Conservation (phyloP, 2,113 vertebrate species). For the Herpailurus yagouaroundi region DNA sequence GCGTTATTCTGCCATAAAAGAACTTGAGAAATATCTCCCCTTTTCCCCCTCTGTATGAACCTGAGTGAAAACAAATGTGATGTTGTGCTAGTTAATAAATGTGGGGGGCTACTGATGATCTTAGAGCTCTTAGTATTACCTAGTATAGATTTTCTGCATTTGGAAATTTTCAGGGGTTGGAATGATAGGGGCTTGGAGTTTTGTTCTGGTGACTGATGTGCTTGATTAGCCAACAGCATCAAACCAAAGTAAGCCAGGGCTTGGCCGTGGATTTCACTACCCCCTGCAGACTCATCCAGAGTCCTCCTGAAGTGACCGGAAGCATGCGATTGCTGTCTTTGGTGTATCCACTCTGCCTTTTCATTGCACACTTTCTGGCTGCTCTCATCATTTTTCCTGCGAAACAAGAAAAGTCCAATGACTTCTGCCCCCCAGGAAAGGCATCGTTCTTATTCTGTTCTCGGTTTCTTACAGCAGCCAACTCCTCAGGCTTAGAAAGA, state of each 20-base stretch:
- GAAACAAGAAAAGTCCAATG: slow-evolving; percentile 8
- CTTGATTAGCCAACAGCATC: not conserved
- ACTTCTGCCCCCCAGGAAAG: not conserved
- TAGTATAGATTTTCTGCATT: too few relatives aligned
- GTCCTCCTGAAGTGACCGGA: not conserved
- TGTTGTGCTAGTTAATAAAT: slow-evolving; percentile 39
- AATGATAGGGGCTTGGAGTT: not conserved
- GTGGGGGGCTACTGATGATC: not conserved
- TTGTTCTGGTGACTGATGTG: not conserved
- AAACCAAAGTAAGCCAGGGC: not conserved
- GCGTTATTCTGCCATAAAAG: slow-evolving; percentile 42
- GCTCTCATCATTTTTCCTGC: slow-evolving; percentile 14
- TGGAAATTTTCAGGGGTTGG: not conserved
- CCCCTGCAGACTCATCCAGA: not conserved
- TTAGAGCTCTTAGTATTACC: not conserved
- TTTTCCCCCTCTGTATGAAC: not conserved
- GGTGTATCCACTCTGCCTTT: not conserved
- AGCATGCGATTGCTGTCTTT: not conserved
- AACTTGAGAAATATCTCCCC: not conserved
- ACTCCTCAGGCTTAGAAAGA: slow-evolving; percentile 21
- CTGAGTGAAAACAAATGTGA: slow-evolving; percentile 59
- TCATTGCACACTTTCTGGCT: not conserved
- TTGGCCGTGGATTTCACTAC: not conserved
- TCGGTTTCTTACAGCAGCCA: not conserved
- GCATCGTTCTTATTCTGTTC: not conserved